phyloP scores from a whole-genome alignment of 2,113 vertebrate genomes.

The Helogale parvula region DNA sequence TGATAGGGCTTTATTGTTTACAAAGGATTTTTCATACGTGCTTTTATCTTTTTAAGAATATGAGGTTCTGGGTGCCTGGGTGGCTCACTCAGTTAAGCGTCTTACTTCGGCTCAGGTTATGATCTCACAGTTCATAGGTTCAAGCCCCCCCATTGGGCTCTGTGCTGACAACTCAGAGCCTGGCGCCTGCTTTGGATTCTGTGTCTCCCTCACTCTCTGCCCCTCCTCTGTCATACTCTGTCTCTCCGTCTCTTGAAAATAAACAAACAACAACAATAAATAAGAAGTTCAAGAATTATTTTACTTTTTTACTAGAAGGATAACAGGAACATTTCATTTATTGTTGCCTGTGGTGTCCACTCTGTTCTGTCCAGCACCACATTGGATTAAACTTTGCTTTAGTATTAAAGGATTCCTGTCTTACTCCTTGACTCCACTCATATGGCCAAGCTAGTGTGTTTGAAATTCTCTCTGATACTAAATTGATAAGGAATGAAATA shows the following conservation, averaged over 20 bases:
- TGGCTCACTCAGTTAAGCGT: too few species aligned
- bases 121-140: too few species aligned
- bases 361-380: background rate
- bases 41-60: background rate
- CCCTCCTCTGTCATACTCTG: too few species aligned
- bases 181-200: too few species aligned
- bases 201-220: too few species aligned
- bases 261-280: background rate
- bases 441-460: background rate
- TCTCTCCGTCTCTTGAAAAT: too few species aligned
- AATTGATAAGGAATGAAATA: conserved; percentile 10
- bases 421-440: background rate
- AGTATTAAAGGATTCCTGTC: background rate
- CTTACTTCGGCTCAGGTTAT: too few species aligned
- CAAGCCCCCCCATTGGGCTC: too few species aligned
- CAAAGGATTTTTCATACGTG: background rate
- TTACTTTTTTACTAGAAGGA: background rate
- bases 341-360: background rate
- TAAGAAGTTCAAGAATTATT: background rate
- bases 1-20: background rate
- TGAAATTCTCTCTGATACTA: background rate
- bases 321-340: background rate
- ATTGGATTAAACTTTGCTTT: background rate
- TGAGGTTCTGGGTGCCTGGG: too few species aligned
- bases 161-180: too few species aligned